Conservation (phyloP, 2,888 invertebrate genomes). For the Poecilobothrus nobilitatus region DNA sequence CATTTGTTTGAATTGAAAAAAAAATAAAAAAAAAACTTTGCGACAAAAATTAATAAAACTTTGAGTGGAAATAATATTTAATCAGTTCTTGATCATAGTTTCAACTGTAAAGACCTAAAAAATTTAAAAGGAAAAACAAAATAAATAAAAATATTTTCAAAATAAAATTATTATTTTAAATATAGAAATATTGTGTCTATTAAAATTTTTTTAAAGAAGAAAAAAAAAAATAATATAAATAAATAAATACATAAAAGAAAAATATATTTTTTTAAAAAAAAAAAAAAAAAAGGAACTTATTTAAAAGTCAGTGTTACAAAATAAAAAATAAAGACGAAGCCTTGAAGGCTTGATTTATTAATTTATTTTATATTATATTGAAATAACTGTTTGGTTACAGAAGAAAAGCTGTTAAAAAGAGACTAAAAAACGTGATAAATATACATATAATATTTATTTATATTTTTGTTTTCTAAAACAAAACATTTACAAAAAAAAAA, state of each 20-base stretch:
- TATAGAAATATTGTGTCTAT: not conserved
- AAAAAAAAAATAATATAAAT: not conserved
- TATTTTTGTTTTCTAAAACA: not conserved
- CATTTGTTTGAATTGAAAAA: not conserved
- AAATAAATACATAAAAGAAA: too few relatives aligned
- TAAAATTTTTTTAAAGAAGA: not conserved
- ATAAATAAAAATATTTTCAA: not conserved
- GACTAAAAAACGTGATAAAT: not conserved
- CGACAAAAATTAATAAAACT: constrained; percentile 1
- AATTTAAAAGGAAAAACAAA: too few relatives aligned
- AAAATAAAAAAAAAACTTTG: not conserved
- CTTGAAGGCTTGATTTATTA: too few relatives aligned
- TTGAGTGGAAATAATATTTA: not conserved
- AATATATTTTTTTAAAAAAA: too few relatives aligned
- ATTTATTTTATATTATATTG: too few relatives aligned
- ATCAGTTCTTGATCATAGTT: not conserved
- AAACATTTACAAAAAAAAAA: not conserved
- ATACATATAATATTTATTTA: not conserved
- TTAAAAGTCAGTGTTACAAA: too few relatives aligned
- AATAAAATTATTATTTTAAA: not conserved
- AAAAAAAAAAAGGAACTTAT: too few relatives aligned
- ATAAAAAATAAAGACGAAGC: too few relatives aligned
- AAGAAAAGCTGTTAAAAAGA: too few relatives aligned
- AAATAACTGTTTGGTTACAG: too few relatives aligned
- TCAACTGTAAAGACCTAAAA: not conserved